Evolutionary conservation across 92 coral and sea anemone genomes (phyloP).

Genomic region (Porites divaricata): DNA sequence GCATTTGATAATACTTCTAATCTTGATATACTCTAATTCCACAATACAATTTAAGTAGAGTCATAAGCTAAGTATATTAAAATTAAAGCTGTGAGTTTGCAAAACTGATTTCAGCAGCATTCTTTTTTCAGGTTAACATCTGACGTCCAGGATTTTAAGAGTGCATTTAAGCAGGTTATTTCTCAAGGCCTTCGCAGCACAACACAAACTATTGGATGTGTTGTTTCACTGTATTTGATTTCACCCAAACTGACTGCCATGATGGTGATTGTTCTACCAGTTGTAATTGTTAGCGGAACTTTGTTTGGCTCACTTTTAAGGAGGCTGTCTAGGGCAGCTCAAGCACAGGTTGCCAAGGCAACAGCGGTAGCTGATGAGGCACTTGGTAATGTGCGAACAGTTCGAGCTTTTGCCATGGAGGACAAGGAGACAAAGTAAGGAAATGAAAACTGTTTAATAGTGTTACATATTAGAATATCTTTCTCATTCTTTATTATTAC

Average conservation of each 20-base stretch:
- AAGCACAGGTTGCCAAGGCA: conserved; percentile 96
- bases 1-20: too few species aligned
- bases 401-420: conserved; percentile 99
- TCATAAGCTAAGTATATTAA: too few species aligned
- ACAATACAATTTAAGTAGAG: too few species aligned
- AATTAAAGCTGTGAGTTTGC: background rate
- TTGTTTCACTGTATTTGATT: conserved; percentile 82
- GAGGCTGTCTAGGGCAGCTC: conserved; percentile 89
- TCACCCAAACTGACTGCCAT: conserved; percentile 90
- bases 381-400: conserved; percentile 96
- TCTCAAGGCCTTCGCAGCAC: conserved; percentile 96
- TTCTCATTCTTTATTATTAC: background rate
- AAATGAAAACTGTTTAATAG: background rate
- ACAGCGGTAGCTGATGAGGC: conserved; percentile 98
- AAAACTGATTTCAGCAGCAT: background rate
- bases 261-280: conserved; percentile 73
- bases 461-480: too few species aligned
- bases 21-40: too few species aligned
- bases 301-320: conserved; percentile 91
- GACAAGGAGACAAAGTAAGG: conserved; percentile 91
- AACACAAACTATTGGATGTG: conserved; percentile 95
- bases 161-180: conserved; percentile 95
- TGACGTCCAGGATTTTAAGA: conserved; percentile 97
- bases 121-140: conserved; percentile 74
- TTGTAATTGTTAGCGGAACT: conserved; percentile 83